These are phyloP conservation scores for Coreoperca whiteheadi DNA, from an alignment of 2,113 vertebrate genomes.

Conservation along the genomic window DNA sequence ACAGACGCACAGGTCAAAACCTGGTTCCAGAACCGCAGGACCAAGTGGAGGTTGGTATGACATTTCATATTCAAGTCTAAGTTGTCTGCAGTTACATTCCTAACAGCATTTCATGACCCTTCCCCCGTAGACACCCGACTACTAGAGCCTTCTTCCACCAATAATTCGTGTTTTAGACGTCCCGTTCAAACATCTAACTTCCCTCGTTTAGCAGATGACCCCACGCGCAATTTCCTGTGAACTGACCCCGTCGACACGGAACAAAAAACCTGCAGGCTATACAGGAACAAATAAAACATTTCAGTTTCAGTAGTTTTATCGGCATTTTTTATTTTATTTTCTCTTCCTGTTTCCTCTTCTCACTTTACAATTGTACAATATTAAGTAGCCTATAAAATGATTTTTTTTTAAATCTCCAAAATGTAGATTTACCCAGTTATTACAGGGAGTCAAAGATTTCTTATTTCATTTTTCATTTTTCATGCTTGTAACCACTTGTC, in stretches of 20 bases:
- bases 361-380: neutral
- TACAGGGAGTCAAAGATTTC: neutral
- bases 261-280: neutral
- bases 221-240: slow-evolving; percentile 40
- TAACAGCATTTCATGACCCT: neutral
- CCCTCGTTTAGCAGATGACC: slow-evolving; percentile 1
- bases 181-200: slow-evolving; percentile 2
- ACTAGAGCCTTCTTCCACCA: too few relatives aligned
- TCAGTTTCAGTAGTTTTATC: neutral
- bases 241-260: slow-evolving; percentile 23
- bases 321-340: neutral
- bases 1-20: slow-evolving; percentile 96
- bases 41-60: slow-evolving; percentile 90
- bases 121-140: accelerated
- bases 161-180: too few relatives aligned
- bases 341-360: neutral
- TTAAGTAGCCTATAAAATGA: neutral
- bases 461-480: neutral
- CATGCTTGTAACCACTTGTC: neutral
- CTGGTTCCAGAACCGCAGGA: slow-evolving; percentile 88
- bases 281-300: neutral
- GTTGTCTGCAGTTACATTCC: neutral
- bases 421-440: neutral
- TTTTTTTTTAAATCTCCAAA: neutral
- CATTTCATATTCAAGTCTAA: neutral